A percentile compares a stretch with the other conserved stretches of the same genome.
These are phyloP conservation scores for Eriocheir sinensis DNA, from an alignment of 1,140 invertebrate species.

Conservation along the genomic window DNA sequence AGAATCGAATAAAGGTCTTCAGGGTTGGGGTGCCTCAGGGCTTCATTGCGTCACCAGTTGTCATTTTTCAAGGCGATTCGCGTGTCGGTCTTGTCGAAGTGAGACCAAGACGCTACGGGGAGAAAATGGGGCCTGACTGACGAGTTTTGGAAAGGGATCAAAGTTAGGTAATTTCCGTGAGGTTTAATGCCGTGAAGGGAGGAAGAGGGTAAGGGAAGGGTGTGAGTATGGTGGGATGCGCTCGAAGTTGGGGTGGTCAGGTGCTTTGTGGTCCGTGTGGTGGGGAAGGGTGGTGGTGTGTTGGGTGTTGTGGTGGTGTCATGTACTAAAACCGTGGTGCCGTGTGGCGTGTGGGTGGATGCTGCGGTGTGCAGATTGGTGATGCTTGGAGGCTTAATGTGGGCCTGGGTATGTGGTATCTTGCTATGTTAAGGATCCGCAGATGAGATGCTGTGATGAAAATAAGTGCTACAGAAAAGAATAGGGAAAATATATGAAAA, in stretches of 20 bases:
- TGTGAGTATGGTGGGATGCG: neutral
- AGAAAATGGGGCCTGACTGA: neutral
- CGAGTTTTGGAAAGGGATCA: neutral
- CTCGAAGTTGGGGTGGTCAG: neutral
- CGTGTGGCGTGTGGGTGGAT: too few species aligned
- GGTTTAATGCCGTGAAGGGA: neutral
- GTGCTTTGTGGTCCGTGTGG: constrained; percentile 3
- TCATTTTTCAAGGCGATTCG: constrained; percentile 24
- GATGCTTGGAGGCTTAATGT: too few species aligned
- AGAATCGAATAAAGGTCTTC: too few species aligned
- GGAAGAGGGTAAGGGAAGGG: neutral
- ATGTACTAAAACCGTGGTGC: too few species aligned
- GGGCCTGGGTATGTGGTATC: too few species aligned
- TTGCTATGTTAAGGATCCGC: too few species aligned
- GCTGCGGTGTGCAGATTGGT: too few species aligned
- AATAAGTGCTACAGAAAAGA: too few species aligned
- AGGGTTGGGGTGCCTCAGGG: too few species aligned
- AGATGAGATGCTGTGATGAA: too few species aligned
- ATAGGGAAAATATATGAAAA: too few species aligned
- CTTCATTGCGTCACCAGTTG: too few species aligned
- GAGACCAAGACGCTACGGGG: neutral
- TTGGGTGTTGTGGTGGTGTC: neutral
- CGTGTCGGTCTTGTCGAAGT: constrained; percentile 27
- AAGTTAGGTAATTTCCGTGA: neutral
- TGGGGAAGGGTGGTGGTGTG: neutral